Base-by-base conservation (phyloP, 2,113 vertebrate genomes). In the Labeo rohita region DNA sequence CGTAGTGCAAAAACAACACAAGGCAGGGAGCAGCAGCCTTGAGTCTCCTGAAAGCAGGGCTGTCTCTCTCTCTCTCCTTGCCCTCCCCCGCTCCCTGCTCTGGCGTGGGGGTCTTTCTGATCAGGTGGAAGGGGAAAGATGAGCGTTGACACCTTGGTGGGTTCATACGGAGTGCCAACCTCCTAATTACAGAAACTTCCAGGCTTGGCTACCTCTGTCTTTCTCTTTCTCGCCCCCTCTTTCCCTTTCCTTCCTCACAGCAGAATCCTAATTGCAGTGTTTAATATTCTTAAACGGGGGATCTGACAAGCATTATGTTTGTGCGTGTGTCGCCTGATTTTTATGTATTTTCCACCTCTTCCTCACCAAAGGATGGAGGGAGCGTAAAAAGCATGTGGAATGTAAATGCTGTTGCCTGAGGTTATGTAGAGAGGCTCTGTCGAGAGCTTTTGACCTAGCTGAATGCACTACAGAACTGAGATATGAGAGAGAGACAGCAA, bases 111-210 rank as follows among this genome's bases (percentile, higher is more conserved):
- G 91, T 94, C 94, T 94, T 95, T 94, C 93, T 95, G 95, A 95
- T 95, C 95, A 95, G 94, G 94, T 94, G 91, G 89, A 93, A 88
- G 84, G 89, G 91, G 90, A 90, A 93, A 93, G 92, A 96, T 94
- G 93, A 93, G 92, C 90, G 87, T 90, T 94, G 95, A 95, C 95
- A 96, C 93, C 91, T 93, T 88, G 28, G 89, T 87, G 93, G 94
- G 95, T 96, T 95, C 95, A 95, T 90, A 91, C 85, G 87, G 93
- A 95, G 95, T 95, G 87, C 94, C 90, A 90, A 89, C 90, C 90
- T 91, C 91, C 88, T 94, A 94, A 95, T 94, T 95, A 93, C 91
- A 86, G 92, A 91, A 94, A 92, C 94, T 94, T 93, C 90, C 86
- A 90, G 90, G 88, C 68, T 59, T 47, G 59, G 70, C 52, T 66